Evolutionary conservation across 2,888 invertebrate genomes (phyloP).

Genomic region (Callosobruchus maculatus): DNA sequence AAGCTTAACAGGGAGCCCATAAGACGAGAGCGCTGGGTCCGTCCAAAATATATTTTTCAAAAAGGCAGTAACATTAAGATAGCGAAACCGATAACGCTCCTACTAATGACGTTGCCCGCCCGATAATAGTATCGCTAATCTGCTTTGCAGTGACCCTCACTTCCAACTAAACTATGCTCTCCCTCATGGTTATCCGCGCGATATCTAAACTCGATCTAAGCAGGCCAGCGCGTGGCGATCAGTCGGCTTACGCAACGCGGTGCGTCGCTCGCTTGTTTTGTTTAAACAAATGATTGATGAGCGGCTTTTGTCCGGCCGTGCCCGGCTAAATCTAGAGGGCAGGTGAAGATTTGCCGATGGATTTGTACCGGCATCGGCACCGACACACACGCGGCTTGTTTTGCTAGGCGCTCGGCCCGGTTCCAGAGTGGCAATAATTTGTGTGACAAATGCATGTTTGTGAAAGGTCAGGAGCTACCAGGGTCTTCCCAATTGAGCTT

Average conservation of each 20-base stretch:
- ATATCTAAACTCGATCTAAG: constrained; percentile 37
- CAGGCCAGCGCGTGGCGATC: constrained; percentile 30
- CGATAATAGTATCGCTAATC: background rate
- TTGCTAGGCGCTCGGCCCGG: background rate
- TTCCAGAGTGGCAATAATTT: background rate
- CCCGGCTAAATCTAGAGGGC: constrained; percentile 29
- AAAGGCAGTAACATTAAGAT: too few species aligned
- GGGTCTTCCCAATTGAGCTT: background rate
- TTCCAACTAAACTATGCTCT: constrained; percentile 6
- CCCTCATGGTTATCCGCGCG: constrained; percentile 35
- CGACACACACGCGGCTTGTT: background rate
- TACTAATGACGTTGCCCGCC: background rate
- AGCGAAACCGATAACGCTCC: background rate
- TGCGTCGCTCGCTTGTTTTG: constrained; percentile 28
- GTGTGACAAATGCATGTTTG: background rate
- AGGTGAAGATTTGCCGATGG: constrained; percentile 41
- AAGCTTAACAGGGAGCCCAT: too few species aligned
- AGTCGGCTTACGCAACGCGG: constrained; percentile 37
- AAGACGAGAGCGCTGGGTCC: too few species aligned
- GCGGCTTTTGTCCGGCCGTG: constrained; percentile 35
- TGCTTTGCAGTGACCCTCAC: background rate
- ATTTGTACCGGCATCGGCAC: constrained; percentile 20
- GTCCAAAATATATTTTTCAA: too few species aligned
- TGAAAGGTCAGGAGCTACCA: background rate
- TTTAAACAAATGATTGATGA: constrained; percentile 45